Evolutionary conservation across 2,888 invertebrate species (phyloP), one percentile per base, ranked within the genome.

Genomic region (Ditula angustiorana): DNA sequence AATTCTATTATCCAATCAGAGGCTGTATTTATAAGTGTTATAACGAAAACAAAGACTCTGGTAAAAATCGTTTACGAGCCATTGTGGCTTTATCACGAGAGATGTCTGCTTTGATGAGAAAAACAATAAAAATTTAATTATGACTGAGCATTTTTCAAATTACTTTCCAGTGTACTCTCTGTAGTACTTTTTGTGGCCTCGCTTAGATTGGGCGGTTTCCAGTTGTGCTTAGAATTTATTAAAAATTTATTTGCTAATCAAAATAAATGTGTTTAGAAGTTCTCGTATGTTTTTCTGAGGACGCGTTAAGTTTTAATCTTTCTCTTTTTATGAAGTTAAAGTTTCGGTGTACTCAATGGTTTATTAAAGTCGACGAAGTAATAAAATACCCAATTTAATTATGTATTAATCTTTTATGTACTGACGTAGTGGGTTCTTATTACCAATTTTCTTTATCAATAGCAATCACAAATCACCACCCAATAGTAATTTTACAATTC

Each of bases 121-220:
- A 57, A 58, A 52, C 57, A 58, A 58, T 63, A 63, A 63, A 57
- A 57, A 50, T n/a, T 55, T 61, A 55, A 61, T 61, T 61, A 63
- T 50, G 57, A 50, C 35, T 10, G 13, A n/a, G 13, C 33, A 49
- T 44, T 50, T 57, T 41, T 52, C 33, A 52, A 56, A 63, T 63
- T 57, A 35, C 47, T 11, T 30, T 30, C 28, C 5, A 50, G 23
- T 46, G 21, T n/a, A 4, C n/a, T 23, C n/a, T 26, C 7, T 5
- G 4, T 3, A 26, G 26, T 7, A 0, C 5, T 16, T 16, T 26
- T 13, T 10, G 10, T 11, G 50, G 21, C 50, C n/a, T 30, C 28
- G 28, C 23, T 5, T 23, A n/a, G 1, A 23, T 23, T 46, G 21
- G 23, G 21, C 3, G 46, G 41, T 19, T 41, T 41, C 19, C 41